These are phyloP conservation scores for Urechis unicinctus DNA, from an alignment of 2,888 invertebrate genomes.

Conservation along the genomic window DNA sequence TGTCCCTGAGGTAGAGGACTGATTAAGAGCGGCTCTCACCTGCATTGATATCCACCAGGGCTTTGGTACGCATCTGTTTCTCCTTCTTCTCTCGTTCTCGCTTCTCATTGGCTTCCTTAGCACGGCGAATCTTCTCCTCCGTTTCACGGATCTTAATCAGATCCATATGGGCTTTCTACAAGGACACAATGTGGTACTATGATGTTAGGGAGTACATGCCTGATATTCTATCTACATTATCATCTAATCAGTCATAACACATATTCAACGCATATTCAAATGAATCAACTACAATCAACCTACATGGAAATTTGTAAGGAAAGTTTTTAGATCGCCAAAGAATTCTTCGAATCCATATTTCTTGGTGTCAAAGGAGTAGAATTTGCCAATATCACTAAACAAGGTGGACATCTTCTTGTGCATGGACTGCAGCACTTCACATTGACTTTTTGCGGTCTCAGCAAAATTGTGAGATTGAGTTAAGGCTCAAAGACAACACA, in stretches of 20 bases:
- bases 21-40: no score
- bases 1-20: no score
- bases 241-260: no score
- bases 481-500: not conserved
- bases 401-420: conserved; percentile 84
- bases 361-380: conserved; percentile 82
- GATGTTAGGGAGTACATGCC: no score
- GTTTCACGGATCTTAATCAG: conserved; percentile 75
- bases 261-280: no score
- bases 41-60: conserved; percentile 85
- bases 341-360: conserved; percentile 95
- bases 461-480: conserved; percentile 58
- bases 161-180: conserved; percentile 73
- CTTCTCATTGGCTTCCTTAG: conserved; percentile 76
- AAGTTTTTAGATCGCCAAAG: conserved; percentile 88
- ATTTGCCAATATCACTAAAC: conserved; percentile 79
- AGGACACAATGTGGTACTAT: not conserved
- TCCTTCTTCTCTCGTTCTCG: conserved; percentile 75
- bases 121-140: conserved; percentile 75
- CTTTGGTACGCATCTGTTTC: conserved; percentile 50
- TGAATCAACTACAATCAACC: no score
- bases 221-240: no score
- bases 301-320: conserved; percentile 76
- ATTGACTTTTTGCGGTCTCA: conserved; percentile 74
- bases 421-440: conserved; percentile 86